Base-by-base conservation (phyloP, 2,888 invertebrate genomes). In the Lordiphosa fenestrarum region DNA sequence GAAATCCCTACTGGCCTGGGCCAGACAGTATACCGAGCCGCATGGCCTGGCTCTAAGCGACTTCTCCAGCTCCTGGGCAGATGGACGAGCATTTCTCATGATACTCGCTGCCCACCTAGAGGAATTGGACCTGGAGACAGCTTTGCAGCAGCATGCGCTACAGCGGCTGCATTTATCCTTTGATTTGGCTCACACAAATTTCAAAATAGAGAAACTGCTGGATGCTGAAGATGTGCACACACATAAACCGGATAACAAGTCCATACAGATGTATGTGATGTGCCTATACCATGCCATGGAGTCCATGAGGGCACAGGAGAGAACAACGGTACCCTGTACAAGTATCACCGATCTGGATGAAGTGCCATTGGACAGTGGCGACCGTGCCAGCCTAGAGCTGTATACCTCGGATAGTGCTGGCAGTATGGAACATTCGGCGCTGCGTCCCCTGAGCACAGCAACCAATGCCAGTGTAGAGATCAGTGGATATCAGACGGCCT, bases 211-310 rank as follows among this genome's bases (percentile, higher is more conserved):
- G 83, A 92, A 94, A 70, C 91, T 98, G 42, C 91, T 98, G 44
- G 97, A 97, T 90, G 94, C 96, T 0, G 97, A 97, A 91, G 97
- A 98, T 90, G 96, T 98, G 39, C 94, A 96, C 89, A 95, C 96
- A 5, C 93, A 95, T 60, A 93, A 94, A 61, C 96, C 97, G 33
- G 98, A 98, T 90, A 97, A 96, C 90, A 98, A 97, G 89, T 97
- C 96, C 0, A 94, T 98, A 73, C 95, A 98, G 93, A 97, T 96
- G 94, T 98, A 98, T 90, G 94, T 98, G 63, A 97, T 97, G 96
- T 97, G 97, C 87, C 92, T 97, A 85, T 98, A 96, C 90, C 96
- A 98, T 93, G 89, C 89, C 13, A 89, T 90, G 81, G 89, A 89
- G 46, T 86, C 89, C 0, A 81, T 85, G 55, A 78, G 81, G 4